Evolutionary conservation across 2,888 invertebrate species (phyloP), one percentile per base, ranked within the genome.

Genomic region (Netelia melanura): DNA sequence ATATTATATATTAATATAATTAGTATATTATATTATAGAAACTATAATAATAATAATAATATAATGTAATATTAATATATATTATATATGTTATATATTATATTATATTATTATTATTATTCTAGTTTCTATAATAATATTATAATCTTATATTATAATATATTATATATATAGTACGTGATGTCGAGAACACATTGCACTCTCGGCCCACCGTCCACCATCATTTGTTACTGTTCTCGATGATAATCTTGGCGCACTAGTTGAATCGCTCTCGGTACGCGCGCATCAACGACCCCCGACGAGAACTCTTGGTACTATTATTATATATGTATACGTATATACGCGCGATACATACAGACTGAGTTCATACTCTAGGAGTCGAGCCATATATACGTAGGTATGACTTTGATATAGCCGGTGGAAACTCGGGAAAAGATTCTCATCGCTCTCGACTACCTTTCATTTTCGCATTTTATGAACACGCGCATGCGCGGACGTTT

Each of bases 211-310:
- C 58, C 78, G 62, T 54, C 65, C 77, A 58, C 62, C 83, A 76
- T 84, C 84, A 84, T 86, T 86, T 86, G 81, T 87, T 87, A 81
- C 68, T 48, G 68, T 3, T 11, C 84, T 84, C 85, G 79, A 87
- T 86, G 81, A 87, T 86, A 86, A 86, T 87, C 85, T 85, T 67
- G 81, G 83, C 81, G 81, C 64, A 77, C 77, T 65, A 68, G 86
- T 76, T 78, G 78, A 86, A 81, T 85, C 77, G 61, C 21, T 68
- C 81, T 80, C 44, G 80, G 76, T 76, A 52, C 30, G 11, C 62
- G 67, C 76, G 72, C 81, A 81, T 85, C 83, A 85, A 78, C 85
- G 74, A 81, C 58, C 82, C 43, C 72, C 75, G 52, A 84, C 65
- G 77, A 77, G 70, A 48, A 14, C 52, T 85, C 75, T 61, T 71